phyloP scores from a whole-genome alignment of 2,888 invertebrate species.

The Microctonus aethiopoides region DNA sequence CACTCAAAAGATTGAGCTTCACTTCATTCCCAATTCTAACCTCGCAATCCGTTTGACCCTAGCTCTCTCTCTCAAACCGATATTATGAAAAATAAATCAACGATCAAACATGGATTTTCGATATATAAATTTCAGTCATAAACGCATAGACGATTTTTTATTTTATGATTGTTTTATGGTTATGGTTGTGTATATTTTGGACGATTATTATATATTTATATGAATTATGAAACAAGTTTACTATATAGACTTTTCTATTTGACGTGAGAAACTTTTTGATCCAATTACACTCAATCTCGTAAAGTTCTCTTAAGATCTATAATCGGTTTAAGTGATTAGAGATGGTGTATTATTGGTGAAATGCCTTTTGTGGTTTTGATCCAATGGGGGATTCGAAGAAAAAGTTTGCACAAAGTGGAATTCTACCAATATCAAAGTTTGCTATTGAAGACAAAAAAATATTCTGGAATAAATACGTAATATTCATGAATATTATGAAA shows the following conservation, averaged over 20 bases:
- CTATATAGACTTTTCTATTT: not conserved
- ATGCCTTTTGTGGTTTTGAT: slow-evolving; percentile 11
- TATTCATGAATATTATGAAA: too few relatives aligned
- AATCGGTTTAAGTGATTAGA: slow-evolving; percentile 41
- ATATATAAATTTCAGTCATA: not conserved
- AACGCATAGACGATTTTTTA: not conserved
- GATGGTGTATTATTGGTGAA: slow-evolving; percentile 18
- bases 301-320: slow-evolving; percentile 37
- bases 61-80: slow-evolving; percentile 10
- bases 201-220: not conserved
- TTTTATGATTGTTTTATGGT: not conserved
- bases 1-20: slow-evolving; percentile 16
- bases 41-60: slow-evolving; percentile 11
- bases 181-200: not conserved
- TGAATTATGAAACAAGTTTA: not conserved
- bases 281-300: slow-evolving; percentile 7
- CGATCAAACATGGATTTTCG: not conserved
- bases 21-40: not conserved
- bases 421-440: not conserved
- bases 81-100: not conserved
- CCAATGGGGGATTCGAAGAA: not conserved
- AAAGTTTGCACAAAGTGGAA: not conserved
- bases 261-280: not conserved
- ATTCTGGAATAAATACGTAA: too few relatives aligned
- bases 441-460: not conserved